Conservation (phyloP, 2,888 invertebrate species). For the Malthinus seriepunctatus region DNA sequence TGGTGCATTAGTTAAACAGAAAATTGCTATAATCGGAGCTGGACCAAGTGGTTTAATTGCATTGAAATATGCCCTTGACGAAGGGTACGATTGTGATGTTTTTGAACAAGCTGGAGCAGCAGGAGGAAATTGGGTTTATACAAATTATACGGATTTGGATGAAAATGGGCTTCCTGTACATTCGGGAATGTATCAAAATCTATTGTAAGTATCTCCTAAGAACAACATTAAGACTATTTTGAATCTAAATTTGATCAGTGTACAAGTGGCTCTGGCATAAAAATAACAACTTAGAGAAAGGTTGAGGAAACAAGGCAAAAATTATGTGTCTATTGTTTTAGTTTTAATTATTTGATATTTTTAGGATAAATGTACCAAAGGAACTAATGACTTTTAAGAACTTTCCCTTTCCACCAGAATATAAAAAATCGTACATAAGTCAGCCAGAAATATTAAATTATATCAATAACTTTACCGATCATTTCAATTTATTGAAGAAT, state of each 20-base stretch:
- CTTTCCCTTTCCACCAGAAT: constrained; percentile 65
- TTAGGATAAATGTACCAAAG: constrained; percentile 74
- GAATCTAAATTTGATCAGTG: too few relatives aligned
- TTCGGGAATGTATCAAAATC: constrained; percentile 78
- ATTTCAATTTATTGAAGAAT: constrained; percentile 63
- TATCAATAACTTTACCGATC: constrained; percentile 66
- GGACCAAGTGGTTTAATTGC: constrained; percentile 85
- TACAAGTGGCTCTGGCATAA: too few relatives aligned
- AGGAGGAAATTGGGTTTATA: constrained; percentile 84
- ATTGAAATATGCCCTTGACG: constrained; percentile 61
- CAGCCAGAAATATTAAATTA: constrained; percentile 71
- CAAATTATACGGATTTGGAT: constrained; percentile 64
- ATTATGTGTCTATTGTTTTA: too few relatives aligned
- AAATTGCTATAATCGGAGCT: constrained; percentile 82
- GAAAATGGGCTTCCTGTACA: constrained; percentile 71
- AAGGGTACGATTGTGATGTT: constrained; percentile 59
- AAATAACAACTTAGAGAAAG: too few relatives aligned
- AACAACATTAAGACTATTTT: too few relatives aligned
- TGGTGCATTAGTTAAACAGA: constrained; percentile 52
- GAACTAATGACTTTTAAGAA: constrained; percentile 79
- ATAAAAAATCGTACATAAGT: constrained; percentile 64
- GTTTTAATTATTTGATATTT: too few relatives aligned
- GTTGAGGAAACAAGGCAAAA: too few relatives aligned
- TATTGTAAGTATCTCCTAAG: too few relatives aligned
- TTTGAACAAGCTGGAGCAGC: constrained; percentile 70